A percentile compares a stretch with the other conserved stretches of the same genome.
Conservation (phyloP, 2,888 invertebrate genomes). For the Catocala fraxini region DNA sequence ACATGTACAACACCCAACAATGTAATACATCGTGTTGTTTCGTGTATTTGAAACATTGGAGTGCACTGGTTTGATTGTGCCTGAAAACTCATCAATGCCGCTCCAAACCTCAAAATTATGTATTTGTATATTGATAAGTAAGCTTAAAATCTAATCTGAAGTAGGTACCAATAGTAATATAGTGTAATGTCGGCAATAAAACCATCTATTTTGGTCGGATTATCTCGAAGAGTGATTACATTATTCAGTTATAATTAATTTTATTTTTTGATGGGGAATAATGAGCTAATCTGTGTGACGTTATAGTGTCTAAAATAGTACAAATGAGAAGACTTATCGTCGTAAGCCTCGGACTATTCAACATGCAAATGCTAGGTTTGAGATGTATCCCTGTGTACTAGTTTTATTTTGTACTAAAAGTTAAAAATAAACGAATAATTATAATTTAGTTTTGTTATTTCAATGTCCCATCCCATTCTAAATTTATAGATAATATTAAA, state of each 20-base stretch:
- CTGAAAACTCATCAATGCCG: slow-evolving; percentile 86
- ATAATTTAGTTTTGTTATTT: slow-evolving; percentile 39
- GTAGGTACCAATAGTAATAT: slow-evolving; percentile 73
- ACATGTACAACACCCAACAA: slow-evolving; percentile 65
- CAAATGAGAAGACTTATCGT: slow-evolving; percentile 89
- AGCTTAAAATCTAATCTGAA: slow-evolving; percentile 73
- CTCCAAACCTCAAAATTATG: slow-evolving; percentile 87
- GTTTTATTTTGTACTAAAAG: slow-evolving; percentile 89
- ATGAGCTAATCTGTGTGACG: slow-evolving; percentile 86
- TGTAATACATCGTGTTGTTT: slow-evolving; percentile 55
- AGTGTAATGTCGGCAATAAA: slow-evolving; percentile 72
- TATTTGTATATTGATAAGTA: slow-evolving; percentile 76
- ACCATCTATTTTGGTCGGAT: slow-evolving; percentile 67
- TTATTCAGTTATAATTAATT: slow-evolving; percentile 85
- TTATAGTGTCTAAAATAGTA: slow-evolving; percentile 88
- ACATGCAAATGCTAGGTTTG: slow-evolving; percentile 88
- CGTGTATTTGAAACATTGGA: slow-evolving; percentile 82
- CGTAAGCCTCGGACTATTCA: slow-evolving; percentile 88
- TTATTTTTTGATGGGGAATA: slow-evolving; percentile 80
- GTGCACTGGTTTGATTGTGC: slow-evolving; percentile 86
- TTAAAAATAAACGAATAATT: slow-evolving; percentile 87
- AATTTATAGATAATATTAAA: no score
- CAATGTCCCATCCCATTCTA: not conserved
- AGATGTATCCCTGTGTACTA: slow-evolving; percentile 88
- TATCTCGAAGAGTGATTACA: slow-evolving; percentile 84